These are phyloP conservation scores for Sebastes ruberrimus DNA, from an alignment of 2,797 vertebrate genomes.

Conservation along the genomic window DNA sequence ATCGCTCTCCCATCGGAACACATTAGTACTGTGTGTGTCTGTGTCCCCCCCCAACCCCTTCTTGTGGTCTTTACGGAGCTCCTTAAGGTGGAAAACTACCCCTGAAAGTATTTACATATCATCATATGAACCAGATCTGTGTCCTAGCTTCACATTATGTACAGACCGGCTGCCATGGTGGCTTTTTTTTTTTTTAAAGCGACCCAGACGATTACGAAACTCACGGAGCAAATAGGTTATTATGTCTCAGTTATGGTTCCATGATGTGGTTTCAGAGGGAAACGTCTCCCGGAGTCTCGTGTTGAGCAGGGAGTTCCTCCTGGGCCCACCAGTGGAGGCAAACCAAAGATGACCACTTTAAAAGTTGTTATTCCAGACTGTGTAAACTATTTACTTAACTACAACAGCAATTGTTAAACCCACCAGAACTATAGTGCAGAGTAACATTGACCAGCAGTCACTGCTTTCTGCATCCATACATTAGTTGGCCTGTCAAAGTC, in stretches of 20 bases:
- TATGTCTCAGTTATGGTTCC: slow-evolving; percentile 51
- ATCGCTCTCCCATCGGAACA: slow-evolving; percentile 64
- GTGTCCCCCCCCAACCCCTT: background rate
- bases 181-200: slow-evolving; percentile 32
- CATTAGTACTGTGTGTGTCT: slow-evolving; percentile 48
- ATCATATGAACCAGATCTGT: slow-evolving; percentile 56
- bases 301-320: slow-evolving; percentile 24
- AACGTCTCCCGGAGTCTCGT: slow-evolving; percentile 8
- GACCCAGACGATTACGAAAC: slow-evolving; percentile 65
- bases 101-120: slow-evolving; percentile 66
- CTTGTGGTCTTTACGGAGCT: slow-evolving; percentile 40
- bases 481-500: background rate
- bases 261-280: slow-evolving; percentile 52
- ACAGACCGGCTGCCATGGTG: slow-evolving; percentile 43
- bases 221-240: slow-evolving; percentile 43
- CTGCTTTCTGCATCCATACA: too few relatives aligned
- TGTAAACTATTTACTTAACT: slow-evolving; percentile 3
- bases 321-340: background rate
- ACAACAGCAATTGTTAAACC: background rate
- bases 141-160: slow-evolving; percentile 54
- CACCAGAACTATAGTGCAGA: background rate
- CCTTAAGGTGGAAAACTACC: slow-evolving; percentile 71
- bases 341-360: slow-evolving; percentile 8
- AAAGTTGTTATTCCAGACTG: background rate
- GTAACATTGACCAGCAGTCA: background rate